These are phyloP conservation scores for Zoanthus gigantus DNA, from an alignment of 92 coral and sea anemone genomes.

Conservation along the genomic window DNA sequence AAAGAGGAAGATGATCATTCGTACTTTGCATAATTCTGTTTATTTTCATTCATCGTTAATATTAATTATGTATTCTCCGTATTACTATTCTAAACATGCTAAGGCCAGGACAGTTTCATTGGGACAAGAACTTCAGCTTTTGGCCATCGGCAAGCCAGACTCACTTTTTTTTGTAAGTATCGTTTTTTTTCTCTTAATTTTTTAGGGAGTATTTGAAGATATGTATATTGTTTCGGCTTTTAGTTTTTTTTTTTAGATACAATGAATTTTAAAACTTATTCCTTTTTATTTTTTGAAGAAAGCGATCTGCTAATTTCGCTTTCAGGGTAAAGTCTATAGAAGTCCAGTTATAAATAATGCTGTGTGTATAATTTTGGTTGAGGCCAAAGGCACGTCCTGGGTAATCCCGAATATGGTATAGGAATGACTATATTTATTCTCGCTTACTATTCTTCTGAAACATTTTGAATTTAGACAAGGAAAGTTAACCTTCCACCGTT, in stretches of 20 bases:
- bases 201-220: neutral
- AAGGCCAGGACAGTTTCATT: neutral
- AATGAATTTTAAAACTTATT: neutral
- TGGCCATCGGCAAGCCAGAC: neutral
- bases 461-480: too few relatives aligned
- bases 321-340: too few relatives aligned
- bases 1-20: conserved; percentile 27
- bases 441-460: too few relatives aligned
- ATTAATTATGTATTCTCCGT: conserved; percentile 41
- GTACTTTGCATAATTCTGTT: conserved; percentile 38
- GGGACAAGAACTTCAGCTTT: neutral
- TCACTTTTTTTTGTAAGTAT: neutral
- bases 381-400: too few relatives aligned
- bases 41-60: conserved; percentile 22
- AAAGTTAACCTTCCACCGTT: too few relatives aligned
- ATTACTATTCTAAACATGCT: neutral
- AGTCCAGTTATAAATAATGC: too few relatives aligned
- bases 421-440: too few relatives aligned
- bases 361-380: too few relatives aligned
- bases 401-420: too few relatives aligned
- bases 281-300: too few relatives aligned
- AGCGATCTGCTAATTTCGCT: too few relatives aligned
- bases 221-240: neutral
- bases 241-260: neutral
- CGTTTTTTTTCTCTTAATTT: neutral